These are phyloP conservation scores for Eublepharis macularius DNA, from an alignment of 2,113 vertebrate genomes.

Conservation along the genomic window DNA sequence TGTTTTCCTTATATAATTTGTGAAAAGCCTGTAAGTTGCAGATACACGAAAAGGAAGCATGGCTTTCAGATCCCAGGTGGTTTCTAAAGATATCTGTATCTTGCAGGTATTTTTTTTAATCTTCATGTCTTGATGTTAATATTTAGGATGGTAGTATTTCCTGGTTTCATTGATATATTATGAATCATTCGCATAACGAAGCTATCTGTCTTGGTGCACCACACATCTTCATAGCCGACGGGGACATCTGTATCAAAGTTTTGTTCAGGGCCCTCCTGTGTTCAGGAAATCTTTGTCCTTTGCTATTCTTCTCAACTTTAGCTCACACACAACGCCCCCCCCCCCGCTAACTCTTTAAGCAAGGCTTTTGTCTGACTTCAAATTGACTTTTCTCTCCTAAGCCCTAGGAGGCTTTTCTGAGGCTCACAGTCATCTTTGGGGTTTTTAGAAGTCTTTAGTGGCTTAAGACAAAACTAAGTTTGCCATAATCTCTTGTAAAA, in stretches of 20 bases:
- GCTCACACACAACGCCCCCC: not conserved
- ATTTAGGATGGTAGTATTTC: not conserved
- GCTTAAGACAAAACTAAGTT: constrained; percentile 55
- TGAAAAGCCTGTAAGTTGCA: no score
- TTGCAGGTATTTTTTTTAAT: not conserved
- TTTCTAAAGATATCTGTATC: not conserved
- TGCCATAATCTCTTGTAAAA: constrained; percentile 53
- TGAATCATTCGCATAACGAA: not conserved
- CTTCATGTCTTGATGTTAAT: not conserved
- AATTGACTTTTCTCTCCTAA: constrained; percentile 44
- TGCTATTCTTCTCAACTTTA: not conserved
- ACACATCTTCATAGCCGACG: no score
- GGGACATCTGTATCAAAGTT: not conserved
- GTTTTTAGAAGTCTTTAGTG: constrained; percentile 54
- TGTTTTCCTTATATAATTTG: no score
- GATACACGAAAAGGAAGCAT: not conserved
- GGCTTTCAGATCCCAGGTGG: not conserved
- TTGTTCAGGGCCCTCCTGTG: not conserved
- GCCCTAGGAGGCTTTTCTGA: not conserved
- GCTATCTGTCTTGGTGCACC: not conserved
- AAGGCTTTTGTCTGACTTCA: constrained; percentile 30
- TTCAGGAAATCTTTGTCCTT: not conserved
- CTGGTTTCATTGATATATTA: not conserved
- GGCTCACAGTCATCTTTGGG: constrained; percentile 4
- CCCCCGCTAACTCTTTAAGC: not conserved